A percentile compares a stretch with the other conserved stretches of the same genome.
phyloP scores from a whole-genome alignment of 2,888 invertebrate species.

The Geophilus truncorum region DNA sequence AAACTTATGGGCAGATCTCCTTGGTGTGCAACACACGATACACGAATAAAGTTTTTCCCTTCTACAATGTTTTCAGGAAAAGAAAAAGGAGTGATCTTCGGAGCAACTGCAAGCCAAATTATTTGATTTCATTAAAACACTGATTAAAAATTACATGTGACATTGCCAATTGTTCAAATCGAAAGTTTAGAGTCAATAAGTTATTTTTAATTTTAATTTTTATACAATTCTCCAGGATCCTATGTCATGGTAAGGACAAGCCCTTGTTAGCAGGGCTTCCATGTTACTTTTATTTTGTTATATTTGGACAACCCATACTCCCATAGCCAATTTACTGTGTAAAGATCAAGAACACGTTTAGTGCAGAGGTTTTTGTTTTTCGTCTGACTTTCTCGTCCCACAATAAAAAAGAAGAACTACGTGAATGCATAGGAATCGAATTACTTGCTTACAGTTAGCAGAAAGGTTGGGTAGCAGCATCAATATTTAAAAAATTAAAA shows the following conservation, averaged over 20 bases:
- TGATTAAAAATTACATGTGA: not conserved
- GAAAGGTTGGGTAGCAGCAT: too few species aligned
- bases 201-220: not conserved
- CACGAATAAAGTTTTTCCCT: slow-evolving; percentile 52
- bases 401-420: too few species aligned
- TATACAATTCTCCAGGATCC: slow-evolving; percentile 3
- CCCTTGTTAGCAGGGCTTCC: too few species aligned
- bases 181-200: not conserved
- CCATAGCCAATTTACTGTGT: too few species aligned
- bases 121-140: not conserved
- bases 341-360: too few species aligned
- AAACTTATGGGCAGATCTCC: slow-evolving; percentile 45
- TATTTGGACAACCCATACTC: too few species aligned
- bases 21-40: slow-evolving; percentile 48
- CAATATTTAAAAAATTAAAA: not conserved
- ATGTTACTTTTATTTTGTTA: too few species aligned
- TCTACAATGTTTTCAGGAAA: slow-evolving; percentile 54
- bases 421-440: too few species aligned
- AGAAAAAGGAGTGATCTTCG: slow-evolving; percentile 55
- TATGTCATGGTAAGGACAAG: too few species aligned
- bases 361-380: too few species aligned
- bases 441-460: too few species aligned
- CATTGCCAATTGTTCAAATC: not conserved
- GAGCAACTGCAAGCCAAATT: slow-evolving; percentile 47
- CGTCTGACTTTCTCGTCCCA: too few species aligned